Base-by-base conservation (phyloP, 2,888 invertebrate species). In the Pyrocoelia pectoralis region DNA sequence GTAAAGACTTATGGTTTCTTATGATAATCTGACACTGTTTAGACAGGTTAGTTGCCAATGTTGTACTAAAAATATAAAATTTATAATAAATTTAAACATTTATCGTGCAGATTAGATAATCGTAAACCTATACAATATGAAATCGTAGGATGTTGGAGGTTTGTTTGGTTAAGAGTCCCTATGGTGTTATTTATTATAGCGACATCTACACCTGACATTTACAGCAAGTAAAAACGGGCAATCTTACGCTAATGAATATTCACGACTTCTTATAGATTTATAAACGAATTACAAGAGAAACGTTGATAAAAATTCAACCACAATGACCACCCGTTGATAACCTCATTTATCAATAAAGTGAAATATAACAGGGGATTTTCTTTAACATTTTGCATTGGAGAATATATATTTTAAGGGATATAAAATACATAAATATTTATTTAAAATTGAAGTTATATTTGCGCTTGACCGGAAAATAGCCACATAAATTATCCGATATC, bases 381-480 rank as follows among this genome's bases (percentile, higher is more conserved):
- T 65, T 56, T 53, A 49, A 38, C 50, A 50, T 56, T 65, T 65
- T 64, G 46, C 59, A 52, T 56, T 46, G 17, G 52, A 50, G 17
- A 13, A 50, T 51, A 61, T 19, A 61, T 61, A 54, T 63, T 55
- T 66, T 57, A 54, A 55, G 51, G 56, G 60, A 61, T 60, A 61
- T 50, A 49, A 29, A 50, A 61, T 43, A 59, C 65, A 65, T 68
- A 68, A 68, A 68, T 68, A 68, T 68, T 68, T 65, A 68, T 67
- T 67, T 61, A 65, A 64, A 65, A 65, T 60, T 65, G 61, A 54
- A 56, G 64, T 58, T 67, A 51, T 58, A 57, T 61, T 62, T 52
- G 33, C 60, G 64, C 64, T 67, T 67, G 67, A 67, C 63, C 67
- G 52, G 60, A 55, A 56, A 65, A 65, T 57, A 41, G 57, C 15